A percentile compares a stretch with the other conserved stretches of the same genome.
These are phyloP conservation scores for Pseudanteris insignis DNA, from an alignment of 2,888 invertebrate genomes.

Conservation along the genomic window DNA sequence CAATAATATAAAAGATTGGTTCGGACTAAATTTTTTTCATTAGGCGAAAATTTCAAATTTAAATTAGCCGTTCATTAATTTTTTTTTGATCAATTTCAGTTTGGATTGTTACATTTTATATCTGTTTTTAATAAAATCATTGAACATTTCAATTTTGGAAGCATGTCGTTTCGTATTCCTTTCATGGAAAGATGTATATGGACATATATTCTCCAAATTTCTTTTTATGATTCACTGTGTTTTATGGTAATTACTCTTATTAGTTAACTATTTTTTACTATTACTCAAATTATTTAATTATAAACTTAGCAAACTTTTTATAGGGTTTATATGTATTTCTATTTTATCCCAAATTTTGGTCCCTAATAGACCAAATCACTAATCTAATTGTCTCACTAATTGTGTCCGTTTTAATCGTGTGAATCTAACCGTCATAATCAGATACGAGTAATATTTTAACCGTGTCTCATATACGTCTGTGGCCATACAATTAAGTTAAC, in stretches of 20 bases:
- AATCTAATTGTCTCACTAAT: no score
- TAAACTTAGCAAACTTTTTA: no score
- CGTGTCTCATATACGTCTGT: no score
- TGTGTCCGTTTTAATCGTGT: no score
- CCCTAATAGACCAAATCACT: no score
- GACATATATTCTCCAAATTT: constrained; percentile 47
- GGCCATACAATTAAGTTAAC: no score
- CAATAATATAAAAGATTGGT: constrained; percentile 21
- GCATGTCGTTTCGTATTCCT: constrained; percentile 49
- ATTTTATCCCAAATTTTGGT: constrained; percentile 53
- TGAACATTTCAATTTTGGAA: constrained; percentile 30
- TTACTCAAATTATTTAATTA: no score
- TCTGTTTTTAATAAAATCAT: constrained; percentile 24
- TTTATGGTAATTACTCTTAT: constrained; percentile 50
- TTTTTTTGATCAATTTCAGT: constrained; percentile 29
- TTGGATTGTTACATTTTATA: constrained; percentile 22
- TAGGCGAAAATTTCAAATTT: not conserved
- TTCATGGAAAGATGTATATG: constrained; percentile 43
- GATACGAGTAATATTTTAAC: no score
- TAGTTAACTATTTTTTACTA: not conserved
- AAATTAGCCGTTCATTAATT: not conserved
- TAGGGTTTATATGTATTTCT: constrained; percentile 53
- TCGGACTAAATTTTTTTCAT: constrained; percentile 5
- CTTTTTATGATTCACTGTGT: constrained; percentile 51
- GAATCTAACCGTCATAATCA: no score